A percentile compares a stretch with the other conserved stretches of the same genome.
Conservation (phyloP, 2,888 invertebrate genomes). For the Erebia ligea region DNA sequence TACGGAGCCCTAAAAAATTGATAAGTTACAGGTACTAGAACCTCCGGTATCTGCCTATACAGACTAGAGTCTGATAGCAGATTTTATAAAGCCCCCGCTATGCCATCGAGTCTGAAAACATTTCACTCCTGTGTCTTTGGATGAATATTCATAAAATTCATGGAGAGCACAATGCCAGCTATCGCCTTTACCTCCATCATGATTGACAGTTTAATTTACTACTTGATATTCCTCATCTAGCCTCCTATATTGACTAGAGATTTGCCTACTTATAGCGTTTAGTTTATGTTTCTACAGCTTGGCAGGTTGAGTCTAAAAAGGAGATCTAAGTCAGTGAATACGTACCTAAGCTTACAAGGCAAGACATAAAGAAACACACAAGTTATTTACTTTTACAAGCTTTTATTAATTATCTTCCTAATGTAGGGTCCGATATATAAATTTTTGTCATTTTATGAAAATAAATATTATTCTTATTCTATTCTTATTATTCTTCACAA, state of each 20-base stretch:
- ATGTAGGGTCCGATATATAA: no score
- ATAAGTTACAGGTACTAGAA: no score
- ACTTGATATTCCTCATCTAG: slow-evolving; percentile 42
- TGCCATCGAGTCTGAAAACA: neutral
- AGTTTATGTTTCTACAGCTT: neutral
- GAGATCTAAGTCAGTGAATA: neutral
- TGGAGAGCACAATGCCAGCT: slow-evolving; percentile 26
- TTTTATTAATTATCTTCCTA: no score
- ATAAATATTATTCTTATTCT: no score
- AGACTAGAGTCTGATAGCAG: neutral
- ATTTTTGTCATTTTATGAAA: no score
- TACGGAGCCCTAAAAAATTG: no score
- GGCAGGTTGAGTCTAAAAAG: no score
- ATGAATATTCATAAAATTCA: slow-evolving; percentile 37
- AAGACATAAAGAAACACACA: no score
- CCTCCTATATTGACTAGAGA: slow-evolving; percentile 47
- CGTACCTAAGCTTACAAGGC: no score
- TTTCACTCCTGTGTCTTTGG: slow-evolving; percentile 13
- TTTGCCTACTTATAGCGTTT: slow-evolving; percentile 33
- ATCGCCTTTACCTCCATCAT: slow-evolving; percentile 31
- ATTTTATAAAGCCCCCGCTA: neutral
- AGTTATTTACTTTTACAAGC: no score
- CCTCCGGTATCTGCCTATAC: neutral
- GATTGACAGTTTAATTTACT: slow-evolving; percentile 51
- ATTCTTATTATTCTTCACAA: no score